These are phyloP conservation scores for Gambelia wislizenii DNA, from an alignment of 2,797 vertebrate genomes.

Conservation along the genomic window DNA sequence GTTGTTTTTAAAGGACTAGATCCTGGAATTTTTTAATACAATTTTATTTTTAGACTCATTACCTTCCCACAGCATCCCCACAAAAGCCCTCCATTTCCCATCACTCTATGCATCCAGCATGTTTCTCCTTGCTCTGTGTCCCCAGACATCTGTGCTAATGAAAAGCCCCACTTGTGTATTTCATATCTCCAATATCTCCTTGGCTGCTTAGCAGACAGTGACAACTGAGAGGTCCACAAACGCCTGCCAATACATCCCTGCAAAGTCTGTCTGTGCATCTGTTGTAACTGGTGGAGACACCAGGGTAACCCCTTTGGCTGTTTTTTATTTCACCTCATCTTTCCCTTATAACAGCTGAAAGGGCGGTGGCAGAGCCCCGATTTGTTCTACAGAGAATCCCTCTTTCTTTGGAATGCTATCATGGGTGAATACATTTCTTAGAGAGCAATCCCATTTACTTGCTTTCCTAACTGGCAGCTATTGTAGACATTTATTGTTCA, in stretches of 20 bases:
- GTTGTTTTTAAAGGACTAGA: too few relatives aligned
- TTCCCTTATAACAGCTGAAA: neutral
- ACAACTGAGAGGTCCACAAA: neutral
- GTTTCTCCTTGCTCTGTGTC: neutral
- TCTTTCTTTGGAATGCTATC: neutral
- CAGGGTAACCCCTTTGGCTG: neutral
- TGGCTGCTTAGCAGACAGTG: neutral
- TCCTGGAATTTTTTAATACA: too few relatives aligned
- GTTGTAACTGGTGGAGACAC: too few relatives aligned
- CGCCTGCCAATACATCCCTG: too few relatives aligned
- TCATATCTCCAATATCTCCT: neutral
- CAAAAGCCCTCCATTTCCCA: neutral
- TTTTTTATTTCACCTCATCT: neutral
- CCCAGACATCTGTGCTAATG: neutral
- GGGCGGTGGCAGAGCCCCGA: too few relatives aligned
- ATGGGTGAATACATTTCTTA: too few relatives aligned
- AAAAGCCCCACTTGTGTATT: neutral
- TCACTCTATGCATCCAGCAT: neutral
- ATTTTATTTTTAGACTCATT: too few relatives aligned
- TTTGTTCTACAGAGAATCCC: neutral
- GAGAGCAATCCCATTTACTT: too few relatives aligned
- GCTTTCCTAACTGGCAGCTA: too few relatives aligned
- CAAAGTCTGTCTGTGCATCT: neutral
- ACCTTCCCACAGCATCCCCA: conserved; percentile 20
- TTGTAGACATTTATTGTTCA: too few relatives aligned